phyloP scores from a whole-genome alignment of 2,113 vertebrate genomes.

The Axis porcinus region DNA sequence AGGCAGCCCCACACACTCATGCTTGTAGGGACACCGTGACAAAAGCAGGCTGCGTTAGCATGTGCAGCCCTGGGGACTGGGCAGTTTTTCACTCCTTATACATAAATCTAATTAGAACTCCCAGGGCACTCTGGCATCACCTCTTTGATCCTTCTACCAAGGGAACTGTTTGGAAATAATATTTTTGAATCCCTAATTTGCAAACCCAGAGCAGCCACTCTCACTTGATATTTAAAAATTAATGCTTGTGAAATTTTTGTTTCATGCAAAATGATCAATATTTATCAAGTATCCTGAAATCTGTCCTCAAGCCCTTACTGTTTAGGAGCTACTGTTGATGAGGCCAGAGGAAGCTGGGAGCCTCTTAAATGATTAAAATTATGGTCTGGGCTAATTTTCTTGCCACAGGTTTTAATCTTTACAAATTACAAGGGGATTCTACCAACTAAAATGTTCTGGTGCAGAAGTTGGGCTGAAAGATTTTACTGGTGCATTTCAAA shows the following conservation, averaged over 20 bases:
- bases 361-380: conserved; percentile 20
- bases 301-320: not conserved
- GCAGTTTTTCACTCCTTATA: not conserved
- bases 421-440: conserved; percentile 52
- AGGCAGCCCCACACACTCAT: not conserved
- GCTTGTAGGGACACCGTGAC: not conserved
- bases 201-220: conserved; percentile 9
- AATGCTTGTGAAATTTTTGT: conserved; percentile 35
- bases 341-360: not conserved
- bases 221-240: conserved; percentile 47
- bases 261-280: conserved; percentile 43
- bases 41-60: not conserved
- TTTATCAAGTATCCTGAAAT: conserved; percentile 34
- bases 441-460: conserved; percentile 56
- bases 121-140: not conserved
- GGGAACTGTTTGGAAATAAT: conserved; percentile 36
- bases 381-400: conserved; percentile 51
- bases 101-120: not conserved
- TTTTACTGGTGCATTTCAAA: conserved; percentile 67
- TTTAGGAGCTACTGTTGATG: not conserved
- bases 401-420: conserved; percentile 67
- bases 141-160: conserved; percentile 38
- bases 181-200: conserved; percentile 44
- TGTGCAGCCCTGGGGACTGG: accelerated
- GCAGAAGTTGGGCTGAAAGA: conserved; percentile 50